phyloP scores from a whole-genome alignment of 2,888 invertebrate species.

The Masnerella sp. region DNA sequence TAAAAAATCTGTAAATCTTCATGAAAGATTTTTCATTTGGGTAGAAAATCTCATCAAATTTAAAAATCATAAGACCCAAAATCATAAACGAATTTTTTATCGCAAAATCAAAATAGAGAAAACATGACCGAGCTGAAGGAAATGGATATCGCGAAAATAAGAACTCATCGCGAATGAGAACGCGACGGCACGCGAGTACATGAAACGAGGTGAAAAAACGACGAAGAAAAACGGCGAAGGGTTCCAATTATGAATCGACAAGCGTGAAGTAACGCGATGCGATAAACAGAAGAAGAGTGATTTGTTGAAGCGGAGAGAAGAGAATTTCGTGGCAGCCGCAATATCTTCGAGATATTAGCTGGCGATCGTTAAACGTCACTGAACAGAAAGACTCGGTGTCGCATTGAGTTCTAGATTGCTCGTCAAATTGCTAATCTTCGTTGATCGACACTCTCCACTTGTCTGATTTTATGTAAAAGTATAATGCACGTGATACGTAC shows the following conservation, averaged over 20 bases:
- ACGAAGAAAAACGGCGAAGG: slow-evolving; percentile 40
- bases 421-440: slow-evolving; percentile 22
- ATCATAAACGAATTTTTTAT: background rate
- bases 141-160: slow-evolving; percentile 49
- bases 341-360: too few species aligned
- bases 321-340: slow-evolving; percentile 14
- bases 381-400: slow-evolving; percentile 11
- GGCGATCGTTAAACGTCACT: slow-evolving; percentile 30
- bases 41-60: too few species aligned
- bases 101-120: too few species aligned
- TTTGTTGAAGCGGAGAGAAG: slow-evolving; percentile 34
- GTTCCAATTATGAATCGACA: slow-evolving; percentile 53
- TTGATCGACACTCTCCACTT: slow-evolving; percentile 19
- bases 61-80: background rate
- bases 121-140: slow-evolving; percentile 4
- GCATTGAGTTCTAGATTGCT: slow-evolving; percentile 21
- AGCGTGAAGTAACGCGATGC: slow-evolving; percentile 45
- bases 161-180: slow-evolving; percentile 53
- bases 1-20: too few species aligned
- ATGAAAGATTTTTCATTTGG: too few species aligned
- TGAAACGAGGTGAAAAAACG: slow-evolving; percentile 51
- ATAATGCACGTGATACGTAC: slow-evolving; percentile 12
- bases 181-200: slow-evolving; percentile 59
- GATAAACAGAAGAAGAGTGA: slow-evolving; percentile 38
- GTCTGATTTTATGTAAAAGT: slow-evolving; percentile 26